A percentile compares a stretch with the other conserved stretches of the same genome.
These are phyloP conservation scores for Tolmerus cingulatus DNA, from an alignment of 2,888 invertebrate genomes.

Conservation along the genomic window DNA sequence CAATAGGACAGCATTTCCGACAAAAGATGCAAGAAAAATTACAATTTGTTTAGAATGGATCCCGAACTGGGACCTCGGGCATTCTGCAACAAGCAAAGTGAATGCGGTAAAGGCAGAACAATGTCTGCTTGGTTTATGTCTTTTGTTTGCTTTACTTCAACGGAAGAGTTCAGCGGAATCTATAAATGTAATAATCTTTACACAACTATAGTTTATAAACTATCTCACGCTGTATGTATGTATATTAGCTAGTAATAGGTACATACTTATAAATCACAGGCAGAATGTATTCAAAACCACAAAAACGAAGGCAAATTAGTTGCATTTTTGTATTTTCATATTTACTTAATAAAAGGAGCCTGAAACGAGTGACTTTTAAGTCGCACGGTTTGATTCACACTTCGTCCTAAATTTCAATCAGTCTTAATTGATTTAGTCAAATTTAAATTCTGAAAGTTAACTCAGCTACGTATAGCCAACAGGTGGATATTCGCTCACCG, in stretches of 20 bases:
- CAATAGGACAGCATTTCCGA: neutral
- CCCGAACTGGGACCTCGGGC: neutral
- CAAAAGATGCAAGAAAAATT: neutral
- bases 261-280: no score
- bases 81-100: neutral
- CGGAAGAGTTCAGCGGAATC: neutral
- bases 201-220: neutral
- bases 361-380: neutral
- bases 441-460: neutral
- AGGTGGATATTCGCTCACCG: neutral
- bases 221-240: no score
- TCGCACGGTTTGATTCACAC: neutral
- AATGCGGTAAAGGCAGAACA: neutral
- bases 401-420: neutral
- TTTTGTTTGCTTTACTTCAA: neutral
- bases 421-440: neutral
- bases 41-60: neutral
- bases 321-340: no score
- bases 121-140: neutral
- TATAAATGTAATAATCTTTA: neutral
- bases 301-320: neutral
- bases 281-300: no score
- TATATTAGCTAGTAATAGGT: neutral
- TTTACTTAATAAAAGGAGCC: neutral
- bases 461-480: neutral